phyloP scores from a whole-genome alignment of 2,888 invertebrate species.

The Phaedon cochleariae region DNA sequence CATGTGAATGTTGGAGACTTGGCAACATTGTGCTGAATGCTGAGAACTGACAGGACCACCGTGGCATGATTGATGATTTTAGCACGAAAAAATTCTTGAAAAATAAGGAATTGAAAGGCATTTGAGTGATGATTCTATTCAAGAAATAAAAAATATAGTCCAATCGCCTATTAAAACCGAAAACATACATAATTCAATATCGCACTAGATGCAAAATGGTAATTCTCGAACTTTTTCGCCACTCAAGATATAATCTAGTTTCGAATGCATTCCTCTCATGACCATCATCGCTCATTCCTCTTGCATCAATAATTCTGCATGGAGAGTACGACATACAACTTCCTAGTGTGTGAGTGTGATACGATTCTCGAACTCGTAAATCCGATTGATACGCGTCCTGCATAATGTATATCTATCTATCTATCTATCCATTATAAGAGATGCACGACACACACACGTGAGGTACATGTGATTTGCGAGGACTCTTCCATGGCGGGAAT shows the following conservation, averaged over 20 bases:
- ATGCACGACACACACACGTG: conserved; percentile 16
- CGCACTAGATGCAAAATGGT: too few species aligned
- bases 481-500: too few species aligned
- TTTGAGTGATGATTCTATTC: too few species aligned
- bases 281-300: not conserved
- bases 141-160: too few species aligned
- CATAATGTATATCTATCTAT: not conserved
- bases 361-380: conserved; percentile 35
- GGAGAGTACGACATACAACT: conserved; percentile 23
- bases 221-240: not conserved
- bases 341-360: conserved; percentile 32
- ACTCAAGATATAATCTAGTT: not conserved
- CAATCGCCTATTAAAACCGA: too few species aligned
- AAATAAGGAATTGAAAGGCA: too few species aligned
- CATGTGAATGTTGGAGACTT: too few species aligned
- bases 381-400: conserved; percentile 17
- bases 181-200: not conserved
- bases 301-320: not conserved
- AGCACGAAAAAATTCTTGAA: too few species aligned
- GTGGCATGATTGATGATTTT: too few species aligned
- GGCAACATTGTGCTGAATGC: too few species aligned
- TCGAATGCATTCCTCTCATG: not conserved
- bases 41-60: too few species aligned
- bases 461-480: not conserved
- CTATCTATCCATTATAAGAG: not conserved